Evolutionary conservation across 2,888 invertebrate genomes (phyloP).

Genomic region (Zygogramma bicolorata): DNA sequence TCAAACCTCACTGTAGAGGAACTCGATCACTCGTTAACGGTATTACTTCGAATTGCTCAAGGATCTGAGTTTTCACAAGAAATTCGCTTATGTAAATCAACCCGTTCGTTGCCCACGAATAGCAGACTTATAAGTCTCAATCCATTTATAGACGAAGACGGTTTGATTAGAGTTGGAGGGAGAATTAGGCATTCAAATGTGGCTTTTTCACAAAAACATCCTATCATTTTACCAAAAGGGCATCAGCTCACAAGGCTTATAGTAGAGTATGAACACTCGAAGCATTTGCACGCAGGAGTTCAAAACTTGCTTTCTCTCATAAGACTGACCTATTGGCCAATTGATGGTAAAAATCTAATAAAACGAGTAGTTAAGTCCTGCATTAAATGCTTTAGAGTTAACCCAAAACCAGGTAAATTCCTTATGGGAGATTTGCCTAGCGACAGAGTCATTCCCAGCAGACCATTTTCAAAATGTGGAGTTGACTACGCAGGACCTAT

Average conservation of each 20-base stretch:
- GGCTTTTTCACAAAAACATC: conserved; percentile 6
- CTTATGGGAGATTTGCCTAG: conserved; percentile 17
- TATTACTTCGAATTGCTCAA: background rate
- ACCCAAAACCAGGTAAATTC: background rate
- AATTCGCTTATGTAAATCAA: background rate
- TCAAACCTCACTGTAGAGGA: background rate
- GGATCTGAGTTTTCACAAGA: conserved; percentile 5
- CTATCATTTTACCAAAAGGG: conserved; percentile 14
- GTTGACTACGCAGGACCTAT: no score
- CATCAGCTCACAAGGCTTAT: conserved; percentile 19
- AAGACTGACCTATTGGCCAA: conserved; percentile 25
- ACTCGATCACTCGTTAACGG: background rate
- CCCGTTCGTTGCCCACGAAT: background rate
- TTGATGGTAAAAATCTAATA: conserved; percentile 19
- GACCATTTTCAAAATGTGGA: conserved; percentile 11
- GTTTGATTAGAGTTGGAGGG: conserved; percentile 19
- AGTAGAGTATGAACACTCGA: conserved; percentile 14
- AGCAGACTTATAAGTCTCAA: conserved; percentile 18
- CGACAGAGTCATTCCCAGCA: background rate
- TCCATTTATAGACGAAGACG: conserved; percentile 19
- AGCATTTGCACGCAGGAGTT: conserved; percentile 19
- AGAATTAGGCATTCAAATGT: conserved; percentile 13
- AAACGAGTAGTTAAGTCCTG: conserved; percentile 13
- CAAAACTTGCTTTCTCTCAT: conserved; percentile 14
- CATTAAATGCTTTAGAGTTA: conserved; percentile 25